Conservation (phyloP, 2,888 invertebrate genomes). For the Eristalis arbustorum region DNA sequence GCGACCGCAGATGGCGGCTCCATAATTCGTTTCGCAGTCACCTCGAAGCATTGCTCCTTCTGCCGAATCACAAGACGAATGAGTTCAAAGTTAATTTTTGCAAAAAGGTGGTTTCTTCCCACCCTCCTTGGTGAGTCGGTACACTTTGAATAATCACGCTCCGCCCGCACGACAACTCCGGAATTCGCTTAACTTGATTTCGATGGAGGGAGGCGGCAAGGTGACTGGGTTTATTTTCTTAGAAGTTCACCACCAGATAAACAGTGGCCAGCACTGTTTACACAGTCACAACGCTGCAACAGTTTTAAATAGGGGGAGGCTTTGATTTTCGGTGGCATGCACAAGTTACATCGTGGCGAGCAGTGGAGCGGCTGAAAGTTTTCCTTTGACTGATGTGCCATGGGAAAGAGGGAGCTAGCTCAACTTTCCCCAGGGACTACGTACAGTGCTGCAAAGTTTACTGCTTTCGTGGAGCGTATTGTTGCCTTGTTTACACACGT, state of each 20-base stretch:
- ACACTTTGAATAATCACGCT: background rate
- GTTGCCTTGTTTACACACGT: background rate
- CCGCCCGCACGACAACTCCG: background rate
- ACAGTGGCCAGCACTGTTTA: background rate
- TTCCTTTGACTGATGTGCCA: background rate
- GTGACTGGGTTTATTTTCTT: background rate
- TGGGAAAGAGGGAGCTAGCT: background rate
- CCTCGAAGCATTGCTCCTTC: background rate
- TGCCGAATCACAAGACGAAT: background rate
- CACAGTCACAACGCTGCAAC: background rate
- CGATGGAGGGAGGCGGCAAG: no score
- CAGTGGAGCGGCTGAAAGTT: background rate
- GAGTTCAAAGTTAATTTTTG: background rate
- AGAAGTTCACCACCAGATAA: background rate
- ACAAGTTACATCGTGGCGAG: background rate
- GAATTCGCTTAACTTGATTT: no score
- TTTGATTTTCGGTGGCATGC: background rate
- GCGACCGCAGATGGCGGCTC: background rate
- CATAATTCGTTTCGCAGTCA: constrained; percentile 19
- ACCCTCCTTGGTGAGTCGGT: background rate
- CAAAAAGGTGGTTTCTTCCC: no score
- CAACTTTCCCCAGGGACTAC: background rate
- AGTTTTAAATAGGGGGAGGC: background rate
- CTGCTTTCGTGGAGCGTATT: background rate
- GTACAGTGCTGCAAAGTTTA: background rate